A percentile compares a stretch with the other conserved stretches of the same genome.
Conservation (phyloP, 2,888 invertebrate genomes). For the Adineta ricciae region DNA sequence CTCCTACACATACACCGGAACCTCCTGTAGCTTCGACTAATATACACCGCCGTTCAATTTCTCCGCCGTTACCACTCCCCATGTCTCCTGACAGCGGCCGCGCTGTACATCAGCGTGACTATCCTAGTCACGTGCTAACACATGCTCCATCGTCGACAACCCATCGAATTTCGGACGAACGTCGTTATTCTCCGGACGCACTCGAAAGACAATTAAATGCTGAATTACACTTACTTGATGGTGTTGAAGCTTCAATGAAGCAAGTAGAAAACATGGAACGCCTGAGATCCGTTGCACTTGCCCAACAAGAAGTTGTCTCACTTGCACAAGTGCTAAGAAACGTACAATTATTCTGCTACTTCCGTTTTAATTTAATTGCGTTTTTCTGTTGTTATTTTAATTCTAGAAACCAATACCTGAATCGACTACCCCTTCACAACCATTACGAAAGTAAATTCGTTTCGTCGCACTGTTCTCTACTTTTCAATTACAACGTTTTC, state of each 20-base stretch:
- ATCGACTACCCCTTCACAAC: not conserved
- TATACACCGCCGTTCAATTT: not conserved
- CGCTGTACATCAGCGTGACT: not conserved
- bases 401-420: not conserved
- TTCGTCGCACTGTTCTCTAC: not conserved
- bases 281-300: slow-evolving; percentile 43
- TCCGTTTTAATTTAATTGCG: not conserved
- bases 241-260: slow-evolving; percentile 57
- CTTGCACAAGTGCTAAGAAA: slow-evolving; percentile 45
- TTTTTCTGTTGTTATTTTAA: not conserved
- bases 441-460: not conserved
- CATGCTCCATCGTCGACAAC: not conserved
- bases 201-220: slow-evolving; percentile 58
- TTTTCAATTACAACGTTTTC: no score
- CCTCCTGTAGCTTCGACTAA: not conserved
- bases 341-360: not conserved
- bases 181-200: slow-evolving; percentile 58
- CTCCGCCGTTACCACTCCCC: not conserved
- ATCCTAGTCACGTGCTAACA: not conserved
- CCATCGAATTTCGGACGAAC: slow-evolving; percentile 37
- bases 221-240: slow-evolving; percentile 57
- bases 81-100: not conserved
- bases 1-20: not conserved
- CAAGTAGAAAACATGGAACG: slow-evolving; percentile 57
- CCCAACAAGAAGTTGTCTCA: slow-evolving; percentile 49